A percentile compares a stretch with the other conserved stretches of the same genome.
phyloP scores from a whole-genome alignment of 1,140 invertebrate genomes.

The Saccostrea cuccullata region DNA sequence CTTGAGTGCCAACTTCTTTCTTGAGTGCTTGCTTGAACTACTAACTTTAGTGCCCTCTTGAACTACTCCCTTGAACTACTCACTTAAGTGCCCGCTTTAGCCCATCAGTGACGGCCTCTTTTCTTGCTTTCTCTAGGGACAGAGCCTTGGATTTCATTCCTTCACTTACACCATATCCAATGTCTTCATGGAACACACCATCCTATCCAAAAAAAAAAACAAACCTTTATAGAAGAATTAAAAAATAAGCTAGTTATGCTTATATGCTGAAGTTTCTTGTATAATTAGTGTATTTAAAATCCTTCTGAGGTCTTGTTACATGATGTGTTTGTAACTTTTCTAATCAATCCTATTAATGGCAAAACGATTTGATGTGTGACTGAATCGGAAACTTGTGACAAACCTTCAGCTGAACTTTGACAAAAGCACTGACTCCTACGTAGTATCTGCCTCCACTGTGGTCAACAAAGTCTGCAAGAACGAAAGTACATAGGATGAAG shows the following conservation, averaged over 20 bases:
- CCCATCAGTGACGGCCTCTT: slow-evolving; percentile 81
- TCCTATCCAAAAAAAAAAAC: slow-evolving; percentile 65
- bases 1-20: neutral
- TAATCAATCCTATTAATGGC: no score
- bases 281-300: no score
- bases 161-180: slow-evolving; percentile 81
- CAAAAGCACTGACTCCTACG: slow-evolving; percentile 80
- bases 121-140: slow-evolving; percentile 79
- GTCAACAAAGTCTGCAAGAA: slow-evolving; percentile 78
- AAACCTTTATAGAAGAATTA: neutral
- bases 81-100: slow-evolving; percentile 80
- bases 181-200: slow-evolving; percentile 80
- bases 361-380: no score
- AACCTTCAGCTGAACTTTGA: slow-evolving; percentile 79
- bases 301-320: no score
- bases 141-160: slow-evolving; percentile 80
- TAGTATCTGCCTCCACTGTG: slow-evolving; percentile 78
- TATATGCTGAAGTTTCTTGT: no score
- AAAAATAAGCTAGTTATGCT: no score
- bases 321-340: no score
- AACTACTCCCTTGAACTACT: slow-evolving; percentile 46
- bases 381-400: neutral
- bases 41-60: neutral
- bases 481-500: neutral
- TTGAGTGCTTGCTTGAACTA: neutral